Evolutionary conservation across 2,113 vertebrate genomes (phyloP).

Genomic region (Ibidorhyncha struthersii): DNA sequence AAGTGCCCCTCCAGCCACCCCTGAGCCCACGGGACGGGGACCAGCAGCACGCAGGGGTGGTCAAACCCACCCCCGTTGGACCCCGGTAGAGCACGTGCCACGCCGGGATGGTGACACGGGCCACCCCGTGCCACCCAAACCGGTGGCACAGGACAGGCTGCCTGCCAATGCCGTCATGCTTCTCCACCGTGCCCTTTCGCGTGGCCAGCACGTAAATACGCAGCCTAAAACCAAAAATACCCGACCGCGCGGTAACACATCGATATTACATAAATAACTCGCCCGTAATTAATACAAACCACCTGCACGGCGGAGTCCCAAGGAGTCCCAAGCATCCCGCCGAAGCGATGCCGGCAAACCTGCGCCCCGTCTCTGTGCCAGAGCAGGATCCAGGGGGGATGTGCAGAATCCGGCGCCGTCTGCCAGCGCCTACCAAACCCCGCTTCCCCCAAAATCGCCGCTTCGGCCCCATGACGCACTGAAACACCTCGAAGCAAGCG

Average conservation of each 20-base stretch:
- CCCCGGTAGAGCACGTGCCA: not conserved
- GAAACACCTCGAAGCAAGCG: rapidly evolving
- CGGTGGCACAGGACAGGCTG: not conserved
- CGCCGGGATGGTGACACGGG: rapidly evolving
- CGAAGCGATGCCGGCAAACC: not conserved
- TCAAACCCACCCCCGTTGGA: not conserved
- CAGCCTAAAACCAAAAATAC: not conserved
- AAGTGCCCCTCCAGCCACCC: rapidly evolving
- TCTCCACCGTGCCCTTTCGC: not conserved
- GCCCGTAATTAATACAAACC: not conserved
- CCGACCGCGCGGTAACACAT: rapidly evolving
- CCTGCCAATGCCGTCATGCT: no score
- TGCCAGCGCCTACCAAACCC: not conserved
- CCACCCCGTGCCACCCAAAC: not conserved
- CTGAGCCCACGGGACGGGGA: rapidly evolving
- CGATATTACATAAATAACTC: rapidly evolving
- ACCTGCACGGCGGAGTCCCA: rapidly evolving
- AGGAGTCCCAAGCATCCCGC: not conserved
- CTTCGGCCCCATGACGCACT: rapidly evolving
- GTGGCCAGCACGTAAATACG: rapidly evolving
- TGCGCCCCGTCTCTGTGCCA: not conserved
- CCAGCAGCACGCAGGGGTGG: not conserved
- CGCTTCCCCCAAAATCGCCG: rapidly evolving
- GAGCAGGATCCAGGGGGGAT: rapidly evolving
- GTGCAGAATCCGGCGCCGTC: no score